Base-by-base conservation (phyloP, 2,113 vertebrate genomes). In the Cepphus grylle region DNA sequence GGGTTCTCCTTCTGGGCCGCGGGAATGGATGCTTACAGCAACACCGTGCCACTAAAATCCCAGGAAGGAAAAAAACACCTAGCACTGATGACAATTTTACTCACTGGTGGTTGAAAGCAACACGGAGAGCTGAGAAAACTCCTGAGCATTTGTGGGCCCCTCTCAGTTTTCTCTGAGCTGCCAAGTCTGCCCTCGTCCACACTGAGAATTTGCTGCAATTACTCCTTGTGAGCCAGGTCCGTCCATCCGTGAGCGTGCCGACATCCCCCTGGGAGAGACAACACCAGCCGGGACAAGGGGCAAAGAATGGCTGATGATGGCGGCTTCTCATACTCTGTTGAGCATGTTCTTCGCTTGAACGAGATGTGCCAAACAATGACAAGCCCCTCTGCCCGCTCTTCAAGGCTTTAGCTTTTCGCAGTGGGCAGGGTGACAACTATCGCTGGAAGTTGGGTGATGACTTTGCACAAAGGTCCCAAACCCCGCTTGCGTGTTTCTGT, bases 201-300 rank as follows among this genome's bases (percentile, higher is more conserved):
- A 5, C 18, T 15, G 36, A 61, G 61, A 56, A 56, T 26, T 13
- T 6, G 5, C 53, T 49, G 53, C 53, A 80, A 61, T 49, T 12
- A 27, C 8, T n/a, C 38, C 29, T 18, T 17, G 53, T 0, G 7
- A 42, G n/a, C 32, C 0, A 3, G 27, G 23, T 34, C 55, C 0
- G 3, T 47, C 27, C 2, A 5, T 3, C 61, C 0, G 1, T 9
- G 21, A 29, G 36, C 2, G 0, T 43, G 45, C 71, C 2, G 4
- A 19, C 5, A 5, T n/a, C 27, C 34, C 58, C 38, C 11, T 7
- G 16, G 30, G 61, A 62, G 30, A 30, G 23, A 32, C n/a, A 29
- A 21, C 2, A 1, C 45, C 67, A 62, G 45, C 22, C 0, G 2
- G 22, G 26, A 59, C 34, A n/a, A 18, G 38, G 34, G 26, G 25